phyloP scores from a whole-genome alignment of 2,113 vertebrate species.

The Ranitomeya variabilis region DNA sequence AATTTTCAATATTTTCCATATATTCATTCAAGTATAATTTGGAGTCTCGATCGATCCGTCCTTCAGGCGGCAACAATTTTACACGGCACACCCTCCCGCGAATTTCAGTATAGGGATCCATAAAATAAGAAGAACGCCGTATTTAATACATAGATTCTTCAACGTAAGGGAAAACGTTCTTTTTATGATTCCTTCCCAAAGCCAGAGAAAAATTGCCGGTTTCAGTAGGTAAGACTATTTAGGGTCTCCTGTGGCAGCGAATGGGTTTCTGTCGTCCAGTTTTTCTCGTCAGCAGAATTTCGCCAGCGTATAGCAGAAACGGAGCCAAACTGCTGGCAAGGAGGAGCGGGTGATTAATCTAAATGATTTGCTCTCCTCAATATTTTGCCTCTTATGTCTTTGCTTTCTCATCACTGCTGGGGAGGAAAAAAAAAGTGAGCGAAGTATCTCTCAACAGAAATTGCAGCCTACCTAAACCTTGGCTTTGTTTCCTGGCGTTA shows the following conservation, averaged over 20 bases:
- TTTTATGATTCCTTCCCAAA: neutral
- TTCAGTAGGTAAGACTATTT: conserved; percentile 33
- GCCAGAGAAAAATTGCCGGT: conserved; percentile 7
- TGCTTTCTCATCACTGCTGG: conserved; percentile 27
- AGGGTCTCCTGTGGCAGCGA: neutral
- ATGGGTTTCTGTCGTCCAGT: conserved; percentile 46
- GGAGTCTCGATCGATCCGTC: neutral
- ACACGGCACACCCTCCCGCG: neutral
- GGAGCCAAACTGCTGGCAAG: conserved; percentile 41
- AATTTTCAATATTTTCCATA: too few relatives aligned
- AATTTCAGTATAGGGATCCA: neutral
- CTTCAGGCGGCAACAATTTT: neutral
- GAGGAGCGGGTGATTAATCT: conserved; percentile 51
- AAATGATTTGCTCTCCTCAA: conserved; percentile 56
- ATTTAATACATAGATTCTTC: neutral
- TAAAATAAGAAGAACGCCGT: neutral
- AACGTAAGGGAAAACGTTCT: neutral
- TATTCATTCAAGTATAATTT: too few relatives aligned
- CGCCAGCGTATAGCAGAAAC: conserved; percentile 40
- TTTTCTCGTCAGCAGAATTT: conserved; percentile 47
- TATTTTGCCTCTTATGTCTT: conserved; percentile 48
- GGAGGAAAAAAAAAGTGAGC: conserved; percentile 20
- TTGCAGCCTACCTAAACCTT: conserved; percentile 20
- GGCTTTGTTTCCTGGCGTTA: neutral
- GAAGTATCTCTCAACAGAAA: conserved; percentile 29